A percentile compares a stretch with the other conserved stretches of the same genome.
phyloP scores from a whole-genome alignment of 2,113 vertebrate species.

The Oxyruncus cristatus region DNA sequence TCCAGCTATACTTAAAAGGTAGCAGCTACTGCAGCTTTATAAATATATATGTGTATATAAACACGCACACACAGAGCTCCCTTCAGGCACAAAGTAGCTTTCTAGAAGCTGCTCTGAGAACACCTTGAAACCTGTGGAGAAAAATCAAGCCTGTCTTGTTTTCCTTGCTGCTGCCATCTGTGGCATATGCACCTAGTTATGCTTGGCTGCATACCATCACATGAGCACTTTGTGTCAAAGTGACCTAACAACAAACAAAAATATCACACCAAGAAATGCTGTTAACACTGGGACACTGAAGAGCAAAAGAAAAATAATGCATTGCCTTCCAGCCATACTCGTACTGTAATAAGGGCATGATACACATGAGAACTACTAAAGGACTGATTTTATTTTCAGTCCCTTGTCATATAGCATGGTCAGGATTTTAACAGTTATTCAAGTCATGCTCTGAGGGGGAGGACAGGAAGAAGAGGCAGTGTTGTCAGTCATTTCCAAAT shows the following conservation, averaged over 20 bases:
- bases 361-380: not conserved
- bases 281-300: not conserved
- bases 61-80: not conserved
- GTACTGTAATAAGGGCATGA: slow-evolving; percentile 3
- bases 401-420: not conserved
- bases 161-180: slow-evolving; percentile 11
- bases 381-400: not conserved
- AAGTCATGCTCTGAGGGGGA: not conserved
- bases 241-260: slow-evolving; percentile 45
- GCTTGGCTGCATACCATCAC: slow-evolving; percentile 2
- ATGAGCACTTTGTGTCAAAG: slow-evolving; percentile 22
- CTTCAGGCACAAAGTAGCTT: not conserved
- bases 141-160: slow-evolving; percentile 13
- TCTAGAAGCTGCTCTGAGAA: slow-evolving; percentile 3
- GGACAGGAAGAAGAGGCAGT: not conserved
- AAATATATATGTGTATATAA: not conserved
- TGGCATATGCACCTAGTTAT: not conserved
- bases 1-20: not conserved
- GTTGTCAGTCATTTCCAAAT: not conserved
- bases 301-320: not conserved
- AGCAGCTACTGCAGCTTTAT: not conserved
- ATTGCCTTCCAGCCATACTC: not conserved
- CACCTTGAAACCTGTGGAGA: slow-evolving; percentile 14
- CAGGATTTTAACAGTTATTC: not conserved
- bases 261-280: not conserved